Evolutionary conservation across 92 coral and sea anemone genomes (phyloP).

Genomic region (Zoanthus sociatus): DNA sequence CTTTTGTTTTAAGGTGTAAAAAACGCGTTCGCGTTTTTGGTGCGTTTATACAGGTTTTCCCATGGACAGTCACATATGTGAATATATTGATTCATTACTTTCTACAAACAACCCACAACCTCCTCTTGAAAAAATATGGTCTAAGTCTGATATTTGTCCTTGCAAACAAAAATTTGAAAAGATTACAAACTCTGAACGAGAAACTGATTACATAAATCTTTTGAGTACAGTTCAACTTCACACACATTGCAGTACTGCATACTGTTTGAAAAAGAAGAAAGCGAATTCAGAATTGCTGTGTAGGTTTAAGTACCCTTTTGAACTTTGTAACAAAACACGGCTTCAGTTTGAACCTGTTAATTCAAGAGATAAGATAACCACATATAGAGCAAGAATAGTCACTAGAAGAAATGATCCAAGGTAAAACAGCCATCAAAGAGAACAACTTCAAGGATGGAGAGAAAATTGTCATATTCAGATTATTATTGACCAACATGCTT

Average conservation of each 20-base stretch:
- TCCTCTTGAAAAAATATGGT: constrained; percentile 6
- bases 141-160: constrained; percentile 27
- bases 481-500: no score
- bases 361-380: not conserved
- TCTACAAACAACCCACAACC: constrained; percentile 21
- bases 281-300: constrained; percentile 7
- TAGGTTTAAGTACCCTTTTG: constrained; percentile 3
- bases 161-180: not conserved
- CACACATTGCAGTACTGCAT: constrained; percentile 27
- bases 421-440: not conserved
- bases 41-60: no score
- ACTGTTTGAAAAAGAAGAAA: constrained; percentile 1
- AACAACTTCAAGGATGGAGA: not conserved
- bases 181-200: constrained; percentile 17
- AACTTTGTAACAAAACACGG: constrained; percentile 2
- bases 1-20: no score
- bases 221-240: constrained; percentile 18
- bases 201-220: constrained; percentile 19
- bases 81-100: constrained; percentile 28
- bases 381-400: not conserved
- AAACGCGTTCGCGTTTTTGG: no score
- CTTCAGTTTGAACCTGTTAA: constrained; percentile 3
- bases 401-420: not conserved
- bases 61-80: no score
- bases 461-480: no score